phyloP scores from a whole-genome alignment of 2,888 invertebrate genomes.

The Scotopteryx bipunctaria region DNA sequence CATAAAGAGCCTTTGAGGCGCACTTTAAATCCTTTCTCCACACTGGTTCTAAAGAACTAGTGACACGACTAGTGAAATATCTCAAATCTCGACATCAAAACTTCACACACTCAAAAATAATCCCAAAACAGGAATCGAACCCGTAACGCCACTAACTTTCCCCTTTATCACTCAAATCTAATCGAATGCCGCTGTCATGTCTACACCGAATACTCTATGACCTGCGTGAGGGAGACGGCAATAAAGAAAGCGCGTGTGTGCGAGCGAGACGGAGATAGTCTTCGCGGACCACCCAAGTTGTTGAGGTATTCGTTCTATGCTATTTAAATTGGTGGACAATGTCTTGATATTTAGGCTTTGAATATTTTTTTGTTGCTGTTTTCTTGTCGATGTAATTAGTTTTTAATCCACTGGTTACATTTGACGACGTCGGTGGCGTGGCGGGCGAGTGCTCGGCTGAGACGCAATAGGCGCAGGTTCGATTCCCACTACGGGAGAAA shows the following conservation, averaged over 20 bases:
- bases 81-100: too few relatives aligned
- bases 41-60: too few relatives aligned
- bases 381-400: too few relatives aligned
- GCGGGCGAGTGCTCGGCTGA: too few relatives aligned
- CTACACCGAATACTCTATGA: conserved; percentile 60
- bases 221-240: conserved; percentile 40
- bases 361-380: too few relatives aligned
- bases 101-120: not conserved
- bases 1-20: too few relatives aligned
- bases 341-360: conserved; percentile 75
- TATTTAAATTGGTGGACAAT: conserved; percentile 51
- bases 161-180: conserved; percentile 34
- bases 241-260: conserved; percentile 29
- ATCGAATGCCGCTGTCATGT: conserved; percentile 24
- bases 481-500: too few relatives aligned
- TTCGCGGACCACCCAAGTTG: conserved; percentile 76
- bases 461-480: too few relatives aligned
- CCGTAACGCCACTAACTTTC: conserved; percentile 13
- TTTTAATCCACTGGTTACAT: too few relatives aligned
- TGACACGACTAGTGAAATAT: too few relatives aligned
- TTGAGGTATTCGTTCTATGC: conserved; percentile 63
- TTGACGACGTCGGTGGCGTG: too few relatives aligned
- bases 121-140: conserved; percentile 15
- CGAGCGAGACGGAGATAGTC: conserved; percentile 44
- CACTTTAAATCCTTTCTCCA: too few relatives aligned